These are phyloP conservation scores for Eublepharis macularius DNA, from an alignment of 2,113 vertebrate genomes.

Conservation along the genomic window DNA sequence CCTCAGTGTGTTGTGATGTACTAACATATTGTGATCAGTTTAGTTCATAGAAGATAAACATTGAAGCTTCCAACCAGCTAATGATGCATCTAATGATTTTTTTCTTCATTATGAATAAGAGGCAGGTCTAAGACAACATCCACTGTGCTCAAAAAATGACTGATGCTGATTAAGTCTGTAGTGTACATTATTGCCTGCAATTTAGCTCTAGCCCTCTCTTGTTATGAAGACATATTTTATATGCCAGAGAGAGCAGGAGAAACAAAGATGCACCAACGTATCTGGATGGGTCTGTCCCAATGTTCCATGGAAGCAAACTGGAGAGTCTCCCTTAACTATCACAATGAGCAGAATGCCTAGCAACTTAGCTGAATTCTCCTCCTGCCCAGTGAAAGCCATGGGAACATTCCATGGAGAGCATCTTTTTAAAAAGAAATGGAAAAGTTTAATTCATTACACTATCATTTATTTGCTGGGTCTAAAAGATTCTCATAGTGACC, in stretches of 20 bases:
- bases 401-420: not conserved
- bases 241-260: not conserved
- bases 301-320: not conserved
- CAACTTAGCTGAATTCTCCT: not conserved
- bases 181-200: not conserved
- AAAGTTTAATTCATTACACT: not conserved
- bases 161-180: not conserved
- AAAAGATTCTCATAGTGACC: not conserved
- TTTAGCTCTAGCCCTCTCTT: not conserved
- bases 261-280: not conserved
- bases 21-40: not conserved
- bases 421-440: not conserved
- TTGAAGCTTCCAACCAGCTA: not conserved
- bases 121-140: not conserved
- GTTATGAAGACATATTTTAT: not conserved
- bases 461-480: not conserved
- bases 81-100: not conserved
- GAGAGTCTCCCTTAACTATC: not conserved
- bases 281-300: not conserved
- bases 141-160: not conserved
- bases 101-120: not conserved
- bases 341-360: not conserved
- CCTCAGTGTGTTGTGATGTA: not conserved
- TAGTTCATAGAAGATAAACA: not conserved
- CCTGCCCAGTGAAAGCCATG: not conserved